phyloP scores from a whole-genome alignment of 1,140 invertebrate genomes.

The Papilio helenus region DNA sequence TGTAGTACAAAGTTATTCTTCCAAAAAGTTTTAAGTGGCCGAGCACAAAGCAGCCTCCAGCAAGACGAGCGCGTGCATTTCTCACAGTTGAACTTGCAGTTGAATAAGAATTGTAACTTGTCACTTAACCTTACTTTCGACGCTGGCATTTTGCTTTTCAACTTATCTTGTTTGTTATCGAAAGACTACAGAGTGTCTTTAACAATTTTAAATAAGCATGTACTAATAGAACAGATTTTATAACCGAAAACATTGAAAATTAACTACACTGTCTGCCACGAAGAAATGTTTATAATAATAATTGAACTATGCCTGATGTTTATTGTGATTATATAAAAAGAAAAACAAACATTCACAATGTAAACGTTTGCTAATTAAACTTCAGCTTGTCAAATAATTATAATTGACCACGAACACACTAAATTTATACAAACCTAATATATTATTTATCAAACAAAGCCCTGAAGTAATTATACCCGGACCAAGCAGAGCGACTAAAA shows the following conservation, averaged over 20 bases:
- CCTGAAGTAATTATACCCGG: slow-evolving; percentile 22
- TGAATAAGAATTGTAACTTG: slow-evolving; percentile 19
- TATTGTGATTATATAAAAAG: background rate
- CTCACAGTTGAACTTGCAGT: slow-evolving; percentile 23
- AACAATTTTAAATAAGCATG: too few species aligned
- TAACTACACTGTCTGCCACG: too few species aligned
- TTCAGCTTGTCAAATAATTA: background rate
- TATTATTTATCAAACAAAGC: slow-evolving; percentile 19
- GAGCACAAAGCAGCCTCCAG: slow-evolving; percentile 5
- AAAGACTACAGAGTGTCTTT: background rate
- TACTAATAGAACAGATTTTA: too few species aligned
- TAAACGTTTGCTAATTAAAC: background rate
- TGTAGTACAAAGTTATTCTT: slow-evolving; percentile 20
- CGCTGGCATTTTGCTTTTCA: background rate
- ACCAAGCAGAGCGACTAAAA: slow-evolving; percentile 2
- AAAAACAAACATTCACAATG: background rate
- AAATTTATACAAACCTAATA: slow-evolving; percentile 13
- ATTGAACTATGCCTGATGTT: too few species aligned
- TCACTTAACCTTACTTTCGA: slow-evolving; percentile 8
- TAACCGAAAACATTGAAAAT: too few species aligned
- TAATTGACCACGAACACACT: background rate
- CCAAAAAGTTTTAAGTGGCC: slow-evolving; percentile 31
- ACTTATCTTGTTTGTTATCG: background rate
- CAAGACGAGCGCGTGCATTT: slow-evolving; percentile 21
- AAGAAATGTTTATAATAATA: too few species aligned